These are phyloP conservation scores for Tetramorium bicarinatum DNA, from an alignment of 2,888 invertebrate genomes.

Conservation along the genomic window DNA sequence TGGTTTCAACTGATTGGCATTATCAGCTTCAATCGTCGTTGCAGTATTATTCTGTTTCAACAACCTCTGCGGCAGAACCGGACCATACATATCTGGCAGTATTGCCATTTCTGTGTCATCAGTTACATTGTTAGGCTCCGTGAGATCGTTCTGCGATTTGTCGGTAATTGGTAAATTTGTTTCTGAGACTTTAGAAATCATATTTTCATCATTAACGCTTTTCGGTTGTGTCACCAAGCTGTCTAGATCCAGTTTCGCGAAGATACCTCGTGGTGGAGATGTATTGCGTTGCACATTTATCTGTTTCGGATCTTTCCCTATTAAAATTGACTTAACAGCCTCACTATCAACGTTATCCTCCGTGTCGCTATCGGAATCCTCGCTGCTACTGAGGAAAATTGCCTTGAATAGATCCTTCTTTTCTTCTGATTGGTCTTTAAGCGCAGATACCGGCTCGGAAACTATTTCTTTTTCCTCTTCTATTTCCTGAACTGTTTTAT, in stretches of 20 bases:
- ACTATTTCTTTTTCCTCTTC: slow-evolving; percentile 12
- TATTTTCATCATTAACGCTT: slow-evolving; percentile 28
- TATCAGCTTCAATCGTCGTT: slow-evolving; percentile 19
- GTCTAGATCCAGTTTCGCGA: slow-evolving; percentile 90
- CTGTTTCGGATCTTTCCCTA: slow-evolving; percentile 85
- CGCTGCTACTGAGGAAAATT: slow-evolving; percentile 94
- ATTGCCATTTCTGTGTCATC: slow-evolving; percentile 51
- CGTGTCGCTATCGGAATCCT: slow-evolving; percentile 88
- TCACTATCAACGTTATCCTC: slow-evolving; percentile 81
- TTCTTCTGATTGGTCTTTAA: slow-evolving; percentile 85
- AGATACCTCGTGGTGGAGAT: slow-evolving; percentile 91
- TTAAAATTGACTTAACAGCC: slow-evolving; percentile 79
- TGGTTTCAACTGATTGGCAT: slow-evolving; percentile 66
- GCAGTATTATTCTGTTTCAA: slow-evolving; percentile 55
- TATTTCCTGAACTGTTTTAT: neutral
- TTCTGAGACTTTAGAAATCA: slow-evolving; percentile 46
- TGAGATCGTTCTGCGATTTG: slow-evolving; percentile 15
- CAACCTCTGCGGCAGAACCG: slow-evolving; percentile 88
- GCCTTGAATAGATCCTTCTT: slow-evolving; percentile 95
- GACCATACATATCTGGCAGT: slow-evolving; percentile 87
- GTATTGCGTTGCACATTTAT: slow-evolving; percentile 89
- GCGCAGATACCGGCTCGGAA: neutral
- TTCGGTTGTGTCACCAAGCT: slow-evolving; percentile 83
- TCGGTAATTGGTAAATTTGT: neutral
- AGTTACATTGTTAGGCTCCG: neutral